These are phyloP conservation scores for Lethrus apterus DNA, from an alignment of 1,140 invertebrate genomes.

Conservation along the genomic window DNA sequence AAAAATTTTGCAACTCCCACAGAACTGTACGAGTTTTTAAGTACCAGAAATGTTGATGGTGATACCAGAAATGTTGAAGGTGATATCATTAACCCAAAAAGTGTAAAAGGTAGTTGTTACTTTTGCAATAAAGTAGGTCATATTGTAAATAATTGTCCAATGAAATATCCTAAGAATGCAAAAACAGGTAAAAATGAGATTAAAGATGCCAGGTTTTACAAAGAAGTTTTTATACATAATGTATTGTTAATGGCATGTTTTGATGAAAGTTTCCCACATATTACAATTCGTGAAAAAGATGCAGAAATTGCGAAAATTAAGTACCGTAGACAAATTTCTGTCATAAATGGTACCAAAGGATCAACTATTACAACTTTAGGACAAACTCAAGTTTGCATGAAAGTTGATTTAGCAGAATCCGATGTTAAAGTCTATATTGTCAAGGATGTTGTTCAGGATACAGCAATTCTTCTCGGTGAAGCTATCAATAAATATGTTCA, in stretches of 20 bases:
- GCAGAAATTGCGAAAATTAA: slow-evolving; percentile 2
- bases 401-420: slow-evolving; percentile 8
- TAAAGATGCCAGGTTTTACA: slow-evolving; percentile 3
- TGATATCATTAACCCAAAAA: neutral
- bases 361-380: slow-evolving; percentile 5
- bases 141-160: slow-evolving; percentile 1
- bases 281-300: slow-evolving; percentile 12
- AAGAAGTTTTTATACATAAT: slow-evolving; percentile 13
- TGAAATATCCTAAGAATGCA: neutral
- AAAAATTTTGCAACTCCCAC: slow-evolving; percentile 14
- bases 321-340: neutral
- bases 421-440: slow-evolving; percentile 13
- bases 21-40: slow-evolving; percentile 12
- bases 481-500: neutral
- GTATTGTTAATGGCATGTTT: slow-evolving; percentile 6
- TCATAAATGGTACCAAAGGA: slow-evolving; percentile 9
- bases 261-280: slow-evolving; percentile 4
- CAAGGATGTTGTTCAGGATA: slow-evolving; percentile 11
- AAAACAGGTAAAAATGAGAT: neutral
- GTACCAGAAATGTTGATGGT: slow-evolving; percentile 1
- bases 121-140: slow-evolving; percentile 6
- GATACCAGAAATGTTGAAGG: neutral
- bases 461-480: slow-evolving; percentile 13
- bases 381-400: neutral
- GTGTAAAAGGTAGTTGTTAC: neutral